Base-by-base conservation (phyloP, 2,888 invertebrate species). In the Epinotia nisella region DNA sequence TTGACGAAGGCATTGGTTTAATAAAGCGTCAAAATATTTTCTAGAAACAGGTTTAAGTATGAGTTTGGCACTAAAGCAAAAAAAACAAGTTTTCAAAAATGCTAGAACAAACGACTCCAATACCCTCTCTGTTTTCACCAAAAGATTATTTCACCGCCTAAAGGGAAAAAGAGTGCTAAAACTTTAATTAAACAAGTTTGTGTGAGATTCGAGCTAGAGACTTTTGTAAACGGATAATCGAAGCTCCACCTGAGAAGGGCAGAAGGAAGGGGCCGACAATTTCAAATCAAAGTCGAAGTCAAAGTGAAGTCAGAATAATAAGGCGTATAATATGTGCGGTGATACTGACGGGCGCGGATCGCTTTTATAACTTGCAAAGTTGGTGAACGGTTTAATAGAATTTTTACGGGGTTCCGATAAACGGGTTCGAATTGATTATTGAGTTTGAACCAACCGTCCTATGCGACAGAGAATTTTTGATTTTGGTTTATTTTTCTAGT, bases 171-270 rank as follows among this genome's bases (percentile, higher is more conserved):
- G 92, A 91, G 92, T 92, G 91, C 87, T 89, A 91, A 89, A 93
- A 93, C 90, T 93, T 93, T 93, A 93, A 93, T 93, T 93, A 93
- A 93, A 93, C 92, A 93, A 93, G 91, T 93, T 93, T 73, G 85
- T 88, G 88, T 85, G 88, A 85, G 92, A 91, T 91, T 91, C 85
- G 92, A 87, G 90, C 87, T 83, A 82, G 81, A 86, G 90, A 93
- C 90, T 91, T 91, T 90, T 89, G 88, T 92, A 89, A 92, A 90
- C 90, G 91, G 89, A 91, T 93, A 93, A 92, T 92, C 90, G 90
- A 90, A 90, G 85, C 88, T 87, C 86, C 89, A 92, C 92, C 91
- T 92, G 91, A 88, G 87, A 84, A 82, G 83, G 84, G 84, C 85
- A 77, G 79, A 80, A 80, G n/a, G n/a, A n/a, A n/a, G 78, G 77